Base-by-base conservation (phyloP, 2,113 vertebrate genomes). In the Calyptommatus sinebrachiatus region DNA sequence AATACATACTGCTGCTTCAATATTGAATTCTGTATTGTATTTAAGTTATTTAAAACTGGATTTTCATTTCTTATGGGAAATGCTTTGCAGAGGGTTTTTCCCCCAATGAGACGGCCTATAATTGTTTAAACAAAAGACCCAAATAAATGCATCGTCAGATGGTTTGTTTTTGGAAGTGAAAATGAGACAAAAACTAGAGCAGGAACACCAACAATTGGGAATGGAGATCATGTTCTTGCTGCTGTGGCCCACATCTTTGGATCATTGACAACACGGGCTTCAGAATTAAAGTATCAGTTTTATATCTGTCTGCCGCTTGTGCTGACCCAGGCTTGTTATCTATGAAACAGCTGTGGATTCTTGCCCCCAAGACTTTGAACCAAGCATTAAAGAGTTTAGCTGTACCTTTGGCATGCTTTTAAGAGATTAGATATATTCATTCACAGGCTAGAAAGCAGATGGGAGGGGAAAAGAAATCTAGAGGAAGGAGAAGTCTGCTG, bases 261-360 rank as follows among this genome's bases (percentile, higher is more conserved):
- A 45, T 57, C 79, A 22, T 50, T 14, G 10, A 16, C 22, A 77
- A 1, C 12, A 76, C 26, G n/a, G n/a, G 45, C 26, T 31, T 84
- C 48, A 77, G 74, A 79, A 65, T 73, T n/a, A 79, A 79, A 46
- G 68, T 31, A 80, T 16, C 2, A 21, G 7, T 82, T 85, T 84
- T 76, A 88, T 65, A 61, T 81, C 71, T 90, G 72, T 11, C 20
- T 61, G 29, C 20, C 53, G 41, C 63, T 50, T 86, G 29, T 63
- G 62, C 45, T 87, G 81, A 86, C 50, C 60, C 71, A 35, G 14
- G 10, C 11, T 87, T 12, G 9, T 80, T 70, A 70, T 83, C 67
- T 73, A 67, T 87, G 53, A 60, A 89, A 85, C 88, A 91, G 87
- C 91, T 90, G 85, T 70, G 77, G 79, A 78, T 76, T 90, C 90